Evolutionary conservation across 1,140 invertebrate species (phyloP), one percentile per base, ranked within the genome.

Genomic region (Tetramorium parvispinum): DNA sequence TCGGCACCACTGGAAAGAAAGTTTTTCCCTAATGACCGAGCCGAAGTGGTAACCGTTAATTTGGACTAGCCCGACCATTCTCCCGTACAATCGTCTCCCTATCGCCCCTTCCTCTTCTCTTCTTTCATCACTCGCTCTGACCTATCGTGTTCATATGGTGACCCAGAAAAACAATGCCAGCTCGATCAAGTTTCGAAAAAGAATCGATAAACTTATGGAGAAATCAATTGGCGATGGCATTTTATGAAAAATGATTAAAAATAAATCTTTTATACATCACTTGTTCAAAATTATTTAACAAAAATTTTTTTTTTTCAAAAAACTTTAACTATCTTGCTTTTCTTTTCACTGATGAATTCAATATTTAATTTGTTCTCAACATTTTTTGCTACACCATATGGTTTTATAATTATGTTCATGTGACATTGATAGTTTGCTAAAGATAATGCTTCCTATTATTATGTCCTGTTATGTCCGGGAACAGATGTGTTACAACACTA

Each of bases 1-100:
- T 91, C 78, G 92, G 90, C 92, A 92, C 86, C 86, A 91, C 59
- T 89, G 90, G 92, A 92, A 94, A 92, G 92, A 93, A 94, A 92
- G 88, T 92, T 93, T 92, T 92, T 92, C 92, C 91, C 91, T 93
- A 93, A 94, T 94, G 92, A 94, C 91, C 93, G 61, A 86, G 78
- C 87, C 87, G 85, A 90, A 92, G 93, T 94, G 92, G 93, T 94
- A 93, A 93, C 91, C 90, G 93, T 94, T 95, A 94, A 95, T 95
- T 94, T 92, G 88, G 87, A 87, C 76, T 82, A 65, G 37, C 57
- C 63, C 21, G n/a, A 51, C 49, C n/a, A n/a, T 13, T 81, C 71
- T 65, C 43, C 43, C 68, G 27, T 24, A 55, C 83, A 82, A 73
- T 87, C 77, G 85, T 83, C 87, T 68, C 78, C 65, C 77, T 59